phyloP scores from a whole-genome alignment of 2,888 invertebrate species.

The Zelleria hepariella region DNA sequence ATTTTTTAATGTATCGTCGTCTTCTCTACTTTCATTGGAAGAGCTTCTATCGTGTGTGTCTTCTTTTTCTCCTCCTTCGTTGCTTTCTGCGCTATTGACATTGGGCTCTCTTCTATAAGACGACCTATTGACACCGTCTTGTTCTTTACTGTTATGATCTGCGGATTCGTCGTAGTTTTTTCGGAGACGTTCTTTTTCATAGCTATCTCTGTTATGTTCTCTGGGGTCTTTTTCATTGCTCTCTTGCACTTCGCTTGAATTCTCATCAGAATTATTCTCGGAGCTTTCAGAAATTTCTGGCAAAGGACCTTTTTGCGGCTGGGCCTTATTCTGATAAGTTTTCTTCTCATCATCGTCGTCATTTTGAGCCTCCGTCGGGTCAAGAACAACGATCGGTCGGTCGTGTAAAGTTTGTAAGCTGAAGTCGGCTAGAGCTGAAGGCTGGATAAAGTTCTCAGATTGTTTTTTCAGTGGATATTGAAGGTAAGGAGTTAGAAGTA shows the following conservation, averaged over 20 bases:
- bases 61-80: constrained; percentile 11
- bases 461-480: not conserved
- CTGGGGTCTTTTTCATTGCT: not conserved
- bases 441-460: constrained; percentile 25
- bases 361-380: not conserved
- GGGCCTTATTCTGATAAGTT: not conserved
- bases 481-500: not conserved
- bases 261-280: not conserved
- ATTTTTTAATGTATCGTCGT: not conserved
- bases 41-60: constrained; percentile 3
- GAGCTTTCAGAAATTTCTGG: not conserved
- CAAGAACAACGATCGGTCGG: not conserved
- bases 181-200: not conserved
- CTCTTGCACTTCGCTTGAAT: not conserved
- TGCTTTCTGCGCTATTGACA: constrained; percentile 12
- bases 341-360: not conserved
- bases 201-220: not conserved
- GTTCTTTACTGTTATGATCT: not conserved
- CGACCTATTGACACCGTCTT: not conserved
- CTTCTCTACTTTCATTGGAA: not conserved
- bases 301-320: not conserved
- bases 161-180: not conserved
- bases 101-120: constrained; percentile 2
- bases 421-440: constrained; percentile 45
- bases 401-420: constrained; percentile 45